Percentiles rank a stretch among this genome's conserved stretches.
phyloP scores from a whole-genome alignment of 37 sponge, comb jelly and placozoan genomes.

The Lycopodina hypogea region DNA sequence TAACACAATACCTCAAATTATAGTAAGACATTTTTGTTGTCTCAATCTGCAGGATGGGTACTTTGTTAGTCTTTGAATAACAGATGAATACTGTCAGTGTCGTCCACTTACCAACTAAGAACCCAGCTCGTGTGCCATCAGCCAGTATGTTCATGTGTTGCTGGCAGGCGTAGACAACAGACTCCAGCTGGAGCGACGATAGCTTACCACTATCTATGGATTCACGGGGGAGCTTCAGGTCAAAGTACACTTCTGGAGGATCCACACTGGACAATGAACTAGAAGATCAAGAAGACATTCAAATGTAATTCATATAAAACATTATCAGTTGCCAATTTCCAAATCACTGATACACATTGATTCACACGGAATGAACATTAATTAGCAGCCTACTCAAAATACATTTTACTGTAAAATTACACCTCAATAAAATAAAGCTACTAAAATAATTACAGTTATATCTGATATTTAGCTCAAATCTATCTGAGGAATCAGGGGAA shows the following conservation, averaged over 20 bases:
- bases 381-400: neutral
- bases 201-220: conserved; percentile 57
- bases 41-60: too few species aligned
- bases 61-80: too few species aligned
- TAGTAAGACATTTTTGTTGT: too few species aligned
- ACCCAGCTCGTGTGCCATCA: conserved; percentile 83
- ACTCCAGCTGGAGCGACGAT: conserved; percentile 89
- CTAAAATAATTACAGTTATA: too few species aligned
- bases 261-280: conserved; percentile 93
- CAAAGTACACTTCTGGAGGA: conserved; percentile 85
- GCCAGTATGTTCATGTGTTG: conserved; percentile 89
- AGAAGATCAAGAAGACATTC: neutral
- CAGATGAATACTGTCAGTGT: neutral
- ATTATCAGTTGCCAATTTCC: neutral
- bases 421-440: too few species aligned
- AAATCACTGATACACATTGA: too few species aligned
- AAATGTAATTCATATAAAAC: neutral
- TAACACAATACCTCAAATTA: too few species aligned
- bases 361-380: too few species aligned
- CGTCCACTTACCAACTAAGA: conserved; percentile 70
- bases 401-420: too few species aligned
- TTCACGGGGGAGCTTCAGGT: conserved; percentile 72
- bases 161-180: conserved; percentile 90
- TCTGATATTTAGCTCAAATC: too few species aligned
- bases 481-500: too few species aligned